phyloP scores from a whole-genome alignment of 2,113 vertebrate genomes.

The Andinoacara biseriatus region DNA sequence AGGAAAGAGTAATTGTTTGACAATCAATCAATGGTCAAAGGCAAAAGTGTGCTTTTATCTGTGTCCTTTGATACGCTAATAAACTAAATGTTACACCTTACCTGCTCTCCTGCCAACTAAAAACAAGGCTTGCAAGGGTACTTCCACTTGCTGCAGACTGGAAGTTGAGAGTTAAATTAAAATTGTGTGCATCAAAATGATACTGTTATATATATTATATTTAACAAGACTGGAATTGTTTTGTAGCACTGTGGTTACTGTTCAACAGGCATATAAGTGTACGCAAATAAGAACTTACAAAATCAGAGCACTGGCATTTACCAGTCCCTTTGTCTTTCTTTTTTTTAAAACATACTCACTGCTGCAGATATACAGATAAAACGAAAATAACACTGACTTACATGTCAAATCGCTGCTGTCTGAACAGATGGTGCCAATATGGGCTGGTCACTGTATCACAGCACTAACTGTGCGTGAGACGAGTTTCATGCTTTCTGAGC shows the following conservation, averaged over 20 bases:
- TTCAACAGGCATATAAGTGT: neutral
- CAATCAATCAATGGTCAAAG: conserved; percentile 19
- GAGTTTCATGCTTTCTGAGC: conserved; percentile 33
- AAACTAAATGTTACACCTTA: neutral
- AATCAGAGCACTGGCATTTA: neutral
- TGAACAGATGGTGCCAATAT: conserved; percentile 68
- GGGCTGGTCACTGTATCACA: conserved; percentile 51
- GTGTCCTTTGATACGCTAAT: neutral
- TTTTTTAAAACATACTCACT: neutral
- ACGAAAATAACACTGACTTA: conserved; percentile 2
- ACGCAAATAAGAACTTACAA: neutral
- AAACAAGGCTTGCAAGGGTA: neutral
- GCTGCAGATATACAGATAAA: neutral
- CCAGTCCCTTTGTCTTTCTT: neutral
- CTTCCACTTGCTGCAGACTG: neutral
- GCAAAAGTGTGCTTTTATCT: neutral
- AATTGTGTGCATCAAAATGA: neutral
- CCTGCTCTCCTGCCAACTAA: neutral
- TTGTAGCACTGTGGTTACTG: neutral
- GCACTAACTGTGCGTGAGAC: conserved; percentile 52
- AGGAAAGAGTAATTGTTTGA: conserved; percentile 8
- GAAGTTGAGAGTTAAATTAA: neutral
- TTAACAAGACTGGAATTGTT: neutral
- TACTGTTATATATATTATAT: neutral
- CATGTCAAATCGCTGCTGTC: neutral